phyloP scores from a whole-genome alignment of 1,140 invertebrate species.

The Oppia nitens region DNA sequence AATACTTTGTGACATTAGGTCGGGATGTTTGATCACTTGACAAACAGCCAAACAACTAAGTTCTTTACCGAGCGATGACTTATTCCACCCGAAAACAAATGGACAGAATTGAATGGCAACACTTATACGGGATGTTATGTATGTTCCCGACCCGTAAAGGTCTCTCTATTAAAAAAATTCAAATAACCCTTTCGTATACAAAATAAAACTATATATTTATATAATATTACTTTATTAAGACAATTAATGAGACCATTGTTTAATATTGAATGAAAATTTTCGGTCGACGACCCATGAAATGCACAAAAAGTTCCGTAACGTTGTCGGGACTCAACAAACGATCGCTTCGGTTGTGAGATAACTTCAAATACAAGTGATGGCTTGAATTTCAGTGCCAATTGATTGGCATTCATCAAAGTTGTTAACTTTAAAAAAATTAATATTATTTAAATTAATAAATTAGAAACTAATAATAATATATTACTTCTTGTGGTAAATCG shows the following conservation, averaged over 20 bases:
- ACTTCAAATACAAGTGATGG: not conserved
- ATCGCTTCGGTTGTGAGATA: not conserved
- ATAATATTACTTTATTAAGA: constrained; percentile 3
- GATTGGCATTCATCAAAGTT: not conserved
- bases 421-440: not conserved
- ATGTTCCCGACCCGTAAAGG: constrained; percentile 8
- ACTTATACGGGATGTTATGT: constrained; percentile 1
- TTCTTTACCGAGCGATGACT: constrained; percentile 2
- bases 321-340: not conserved
- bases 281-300: constrained; percentile 7
- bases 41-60: constrained; percentile 10
- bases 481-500: not conserved
- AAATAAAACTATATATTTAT: too few relatives aligned
- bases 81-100: not conserved
- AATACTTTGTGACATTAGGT: constrained; percentile 1
- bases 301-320: constrained; percentile 7
- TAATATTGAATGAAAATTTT: constrained; percentile 13
- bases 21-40: constrained; percentile 5
- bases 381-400: not conserved
- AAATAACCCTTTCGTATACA: too few relatives aligned
- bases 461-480: not conserved
- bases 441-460: too few relatives aligned
- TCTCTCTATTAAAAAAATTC: not conserved
- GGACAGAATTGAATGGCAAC: constrained; percentile 2
- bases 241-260: constrained; percentile 6